Percentiles rank a stretch among this genome's conserved stretches.
Evolutionary conservation across 2,888 invertebrate genomes (phyloP).

Genomic region (Azorinus chamasolen): DNA sequence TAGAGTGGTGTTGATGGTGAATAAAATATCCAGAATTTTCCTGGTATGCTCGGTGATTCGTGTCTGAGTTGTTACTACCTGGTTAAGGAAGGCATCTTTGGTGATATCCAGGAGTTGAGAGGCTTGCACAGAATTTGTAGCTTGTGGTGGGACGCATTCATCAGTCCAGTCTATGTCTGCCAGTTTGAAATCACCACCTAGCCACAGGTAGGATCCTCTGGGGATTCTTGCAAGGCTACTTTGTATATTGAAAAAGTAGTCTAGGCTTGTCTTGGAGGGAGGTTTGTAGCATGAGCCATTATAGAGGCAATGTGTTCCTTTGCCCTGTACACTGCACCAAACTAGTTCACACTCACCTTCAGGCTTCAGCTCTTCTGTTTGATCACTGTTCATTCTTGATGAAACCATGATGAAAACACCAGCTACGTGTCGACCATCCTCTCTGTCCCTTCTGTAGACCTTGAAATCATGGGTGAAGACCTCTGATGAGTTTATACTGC

Average conservation of each 20-base stretch:
- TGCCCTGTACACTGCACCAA: conserved; percentile 29
- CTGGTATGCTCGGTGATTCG: conserved; percentile 19
- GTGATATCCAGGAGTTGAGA: conserved; percentile 11
- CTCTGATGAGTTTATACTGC: not conserved
- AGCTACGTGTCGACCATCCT: not conserved
- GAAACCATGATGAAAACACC: conserved; percentile 31
- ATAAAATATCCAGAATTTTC: conserved; percentile 33
- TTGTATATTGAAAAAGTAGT: not conserved
- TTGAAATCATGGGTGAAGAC: conserved; percentile 10
- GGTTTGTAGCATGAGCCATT: conserved; percentile 40
- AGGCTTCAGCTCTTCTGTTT: conserved; percentile 25
- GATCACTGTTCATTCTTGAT: conserved; percentile 12
- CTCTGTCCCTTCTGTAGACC: conserved; percentile 26
- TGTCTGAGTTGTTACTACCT: conserved; percentile 27
- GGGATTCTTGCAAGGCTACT: conserved; percentile 10
- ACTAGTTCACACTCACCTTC: conserved; percentile 32
- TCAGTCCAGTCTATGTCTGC: conserved; percentile 27
- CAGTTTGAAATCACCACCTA: conserved; percentile 21
- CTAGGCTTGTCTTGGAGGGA: conserved; percentile 25
- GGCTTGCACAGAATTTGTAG: not conserved
- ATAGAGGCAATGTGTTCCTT: conserved; percentile 33
- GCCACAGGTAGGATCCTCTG: conserved; percentile 19
- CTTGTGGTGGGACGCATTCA: conserved; percentile 2
- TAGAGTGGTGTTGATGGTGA: conserved; percentile 23
- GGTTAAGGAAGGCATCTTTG: conserved; percentile 36